A percentile compares a stretch with the other conserved stretches of the same genome.
phyloP scores from a whole-genome alignment of 2,888 invertebrate genomes.

The Mimachlamys varia region DNA sequence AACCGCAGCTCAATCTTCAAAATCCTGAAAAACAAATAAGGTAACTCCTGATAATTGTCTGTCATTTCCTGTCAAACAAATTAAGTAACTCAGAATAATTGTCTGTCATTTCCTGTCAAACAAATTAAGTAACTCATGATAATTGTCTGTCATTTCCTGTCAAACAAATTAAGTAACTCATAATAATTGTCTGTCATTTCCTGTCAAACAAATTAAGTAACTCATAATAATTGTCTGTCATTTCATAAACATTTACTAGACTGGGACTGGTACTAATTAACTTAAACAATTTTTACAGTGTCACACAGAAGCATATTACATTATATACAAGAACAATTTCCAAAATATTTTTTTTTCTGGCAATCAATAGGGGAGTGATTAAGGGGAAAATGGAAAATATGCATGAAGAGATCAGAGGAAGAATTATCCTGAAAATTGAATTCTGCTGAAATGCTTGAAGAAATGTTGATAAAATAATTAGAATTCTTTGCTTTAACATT shows the following conservation, averaged over 20 bases:
- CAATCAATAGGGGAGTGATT: slow-evolving; percentile 52
- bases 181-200: too few species aligned
- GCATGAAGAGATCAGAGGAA: slow-evolving; percentile 73
- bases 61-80: too few species aligned
- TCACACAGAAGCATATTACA: slow-evolving; percentile 85
- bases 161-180: too few species aligned
- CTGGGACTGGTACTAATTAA: too few species aligned
- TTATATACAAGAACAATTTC: slow-evolving; percentile 86
- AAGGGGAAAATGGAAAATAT: slow-evolving; percentile 62
- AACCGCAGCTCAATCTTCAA: slow-evolving; percentile 85
- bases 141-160: too few species aligned
- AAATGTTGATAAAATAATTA: too few species aligned
- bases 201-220: too few species aligned
- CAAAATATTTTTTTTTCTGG: slow-evolving; percentile 85
- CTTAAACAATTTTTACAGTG: too few species aligned
- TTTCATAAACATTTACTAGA: too few species aligned
- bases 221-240: slow-evolving; percentile 36
- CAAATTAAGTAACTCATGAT: slow-evolving; percentile 81
- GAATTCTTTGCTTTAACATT: too few species aligned
- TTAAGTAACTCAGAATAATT: too few species aligned
- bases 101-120: too few species aligned
- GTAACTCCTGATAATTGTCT: slow-evolving; percentile 77
- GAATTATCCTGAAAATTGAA: neutral
- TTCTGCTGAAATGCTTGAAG: neutral
- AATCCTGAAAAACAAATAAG: slow-evolving; percentile 60